A percentile compares a stretch with the other conserved stretches of the same genome.
Evolutionary conservation across 2,113 vertebrate species (phyloP).

Genomic region (Eidolon helvum): DNA sequence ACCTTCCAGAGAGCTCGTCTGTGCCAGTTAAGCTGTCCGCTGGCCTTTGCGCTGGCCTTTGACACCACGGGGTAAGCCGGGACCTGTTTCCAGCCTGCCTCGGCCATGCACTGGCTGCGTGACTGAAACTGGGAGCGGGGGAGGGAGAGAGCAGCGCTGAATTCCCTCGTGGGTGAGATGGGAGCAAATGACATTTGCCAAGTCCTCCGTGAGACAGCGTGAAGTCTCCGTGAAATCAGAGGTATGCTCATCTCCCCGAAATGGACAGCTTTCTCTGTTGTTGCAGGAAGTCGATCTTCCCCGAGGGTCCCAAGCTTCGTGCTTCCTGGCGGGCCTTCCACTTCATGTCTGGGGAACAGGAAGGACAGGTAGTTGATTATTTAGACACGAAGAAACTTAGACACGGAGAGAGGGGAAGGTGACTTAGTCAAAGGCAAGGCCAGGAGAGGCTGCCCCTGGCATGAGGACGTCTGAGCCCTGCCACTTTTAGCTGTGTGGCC

Average conservation of each 20-base stretch:
- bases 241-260: fast-evolving
- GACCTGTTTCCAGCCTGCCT: background rate
- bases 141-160: background rate
- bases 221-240: background rate
- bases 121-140: background rate
- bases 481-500: background rate
- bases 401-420: background rate
- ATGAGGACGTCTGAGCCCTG: background rate
- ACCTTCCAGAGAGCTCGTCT: background rate
- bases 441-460: background rate
- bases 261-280: no score
- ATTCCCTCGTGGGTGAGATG: background rate
- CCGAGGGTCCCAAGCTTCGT: background rate
- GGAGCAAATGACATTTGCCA: background rate
- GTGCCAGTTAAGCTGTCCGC: no score
- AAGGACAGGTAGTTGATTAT: background rate
- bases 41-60: background rate
- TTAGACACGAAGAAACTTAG: background rate
- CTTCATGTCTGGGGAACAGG: no score
- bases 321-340: background rate
- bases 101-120: background rate
- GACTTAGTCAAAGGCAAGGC: background rate
- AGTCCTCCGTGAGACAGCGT: background rate
- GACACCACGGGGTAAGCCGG: background rate
- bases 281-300: background rate